Base-by-base conservation (phyloP, 2,888 invertebrate species). In the Tiphia femorata region DNA sequence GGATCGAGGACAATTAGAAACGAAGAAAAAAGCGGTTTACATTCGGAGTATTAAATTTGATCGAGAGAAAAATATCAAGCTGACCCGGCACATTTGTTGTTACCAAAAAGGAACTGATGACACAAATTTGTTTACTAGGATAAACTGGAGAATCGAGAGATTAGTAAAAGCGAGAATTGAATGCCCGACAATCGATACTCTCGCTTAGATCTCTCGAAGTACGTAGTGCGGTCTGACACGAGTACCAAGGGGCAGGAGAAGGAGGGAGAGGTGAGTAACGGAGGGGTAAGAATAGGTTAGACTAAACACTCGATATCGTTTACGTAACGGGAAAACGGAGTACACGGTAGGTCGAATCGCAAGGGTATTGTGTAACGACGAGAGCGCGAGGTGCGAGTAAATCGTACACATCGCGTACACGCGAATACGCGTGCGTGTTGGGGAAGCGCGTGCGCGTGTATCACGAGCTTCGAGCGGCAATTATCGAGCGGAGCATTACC, bases 281-380 rank as follows among this genome's bases (percentile, higher is more conserved):
- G n/a, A n/a, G 6, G 49, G 25, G 43, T 49, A 57, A 54, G 51
- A 57, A 60, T 53, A 27, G 51, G 29, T 35, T 35, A 44, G 33
- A 33, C 33, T 33, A n/a, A 33, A 33, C 12, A 33, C 33, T 6
- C 33, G 21, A 44, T 58, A 47, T 40, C 37, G 41, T 68, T 67
- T 64, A 52, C 58, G 58, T 68, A 68, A 67, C 50, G 51, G 41
- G 47, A 29, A 44, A 58, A 57, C 48, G 27, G 30, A 33, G 37
- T 29, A 33, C 54, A 21, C 43, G 41, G 6, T 29, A 23, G 44
- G 30, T 33, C 37, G 30, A 59, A 64, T 65, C 65, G 50, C 60
- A 23, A 51, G 55, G 56, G 57, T 20, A 68, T 68, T 62, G 55
- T 57, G 55, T 19, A 63, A 67, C 52, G 25, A n/a, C 21, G 41